phyloP scores from a whole-genome alignment of 2,888 invertebrate species.

The Cylindroiulus punctatus region DNA sequence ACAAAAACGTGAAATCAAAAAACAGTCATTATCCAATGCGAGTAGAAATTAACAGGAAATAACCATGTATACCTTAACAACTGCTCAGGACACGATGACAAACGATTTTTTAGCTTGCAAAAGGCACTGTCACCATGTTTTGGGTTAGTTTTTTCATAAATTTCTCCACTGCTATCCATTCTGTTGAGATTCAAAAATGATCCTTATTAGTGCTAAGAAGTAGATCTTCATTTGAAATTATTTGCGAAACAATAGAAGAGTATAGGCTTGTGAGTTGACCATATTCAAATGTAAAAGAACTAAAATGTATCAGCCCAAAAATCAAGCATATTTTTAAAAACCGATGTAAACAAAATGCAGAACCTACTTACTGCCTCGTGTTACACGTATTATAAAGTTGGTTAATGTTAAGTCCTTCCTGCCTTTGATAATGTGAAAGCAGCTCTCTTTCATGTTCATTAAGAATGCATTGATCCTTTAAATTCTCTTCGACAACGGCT shows the following conservation, averaged over 20 bases:
- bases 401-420: conserved; percentile 59
- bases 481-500: conserved; percentile 57
- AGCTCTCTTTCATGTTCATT: conserved; percentile 59
- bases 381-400: conserved; percentile 53
- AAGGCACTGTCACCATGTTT: conserved; percentile 85
- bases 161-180: conserved; percentile 68
- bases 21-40: background rate
- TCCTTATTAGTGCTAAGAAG: background rate
- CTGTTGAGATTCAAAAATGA: conserved; percentile 51
- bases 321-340: too few relatives aligned
- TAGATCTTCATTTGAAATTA: too few relatives aligned
- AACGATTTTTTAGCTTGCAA: conserved; percentile 78
- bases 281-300: too few relatives aligned
- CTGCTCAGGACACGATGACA: conserved; percentile 82
- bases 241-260: too few relatives aligned
- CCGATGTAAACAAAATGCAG: too few relatives aligned
- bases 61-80: conserved; percentile 75
- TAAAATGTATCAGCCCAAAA: too few relatives aligned
- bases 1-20: background rate
- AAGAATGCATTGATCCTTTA: conserved; percentile 3
- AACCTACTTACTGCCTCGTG: conserved; percentile 48
- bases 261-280: too few relatives aligned
- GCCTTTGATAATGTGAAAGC: conserved; percentile 55
- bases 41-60: background rate
- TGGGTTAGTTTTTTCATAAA: conserved; percentile 82